Evolutionary conservation across 1,140 invertebrate species (phyloP).

Genomic region (Bacillus rossius): DNA sequence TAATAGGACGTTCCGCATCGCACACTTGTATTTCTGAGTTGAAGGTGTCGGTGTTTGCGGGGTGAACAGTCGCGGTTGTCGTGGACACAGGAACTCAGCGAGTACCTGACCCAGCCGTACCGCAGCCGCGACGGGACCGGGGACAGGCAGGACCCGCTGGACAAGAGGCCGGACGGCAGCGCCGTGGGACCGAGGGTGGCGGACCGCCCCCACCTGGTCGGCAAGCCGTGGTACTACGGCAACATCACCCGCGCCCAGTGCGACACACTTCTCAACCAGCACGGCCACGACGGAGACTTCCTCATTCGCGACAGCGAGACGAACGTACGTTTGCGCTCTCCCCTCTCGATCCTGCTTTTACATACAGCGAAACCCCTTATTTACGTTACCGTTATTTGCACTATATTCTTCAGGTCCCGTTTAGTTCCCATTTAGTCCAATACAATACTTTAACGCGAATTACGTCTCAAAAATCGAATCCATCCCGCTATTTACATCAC

Average conservation of each 20-base stretch:
- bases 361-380: no score
- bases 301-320: constrained; percentile 98
- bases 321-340: constrained; percentile 92
- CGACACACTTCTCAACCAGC: constrained; percentile 88
- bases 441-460: no score
- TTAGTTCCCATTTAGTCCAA: no score
- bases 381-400: no score
- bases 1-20: no score
- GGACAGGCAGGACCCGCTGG: constrained; percentile 41
- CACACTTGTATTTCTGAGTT: no score
- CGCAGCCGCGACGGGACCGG: constrained; percentile 51
- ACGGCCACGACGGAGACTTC: constrained; percentile 96
- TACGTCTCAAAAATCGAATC: no score
- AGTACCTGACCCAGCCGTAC: constrained; percentile 80
- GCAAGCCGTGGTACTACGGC: constrained; percentile 96
- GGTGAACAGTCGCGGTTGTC: no score
- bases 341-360: no score
- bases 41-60: no score
- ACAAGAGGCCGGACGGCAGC: constrained; percentile 38
- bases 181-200: constrained; percentile 15
- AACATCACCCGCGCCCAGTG: constrained; percentile 91
- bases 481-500: no score
- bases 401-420: no score
- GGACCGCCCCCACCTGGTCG: constrained; percentile 63
- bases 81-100: constrained; percentile 62